Base-by-base conservation (phyloP, 2,888 invertebrate species). In the Agapetus fuscipes region DNA sequence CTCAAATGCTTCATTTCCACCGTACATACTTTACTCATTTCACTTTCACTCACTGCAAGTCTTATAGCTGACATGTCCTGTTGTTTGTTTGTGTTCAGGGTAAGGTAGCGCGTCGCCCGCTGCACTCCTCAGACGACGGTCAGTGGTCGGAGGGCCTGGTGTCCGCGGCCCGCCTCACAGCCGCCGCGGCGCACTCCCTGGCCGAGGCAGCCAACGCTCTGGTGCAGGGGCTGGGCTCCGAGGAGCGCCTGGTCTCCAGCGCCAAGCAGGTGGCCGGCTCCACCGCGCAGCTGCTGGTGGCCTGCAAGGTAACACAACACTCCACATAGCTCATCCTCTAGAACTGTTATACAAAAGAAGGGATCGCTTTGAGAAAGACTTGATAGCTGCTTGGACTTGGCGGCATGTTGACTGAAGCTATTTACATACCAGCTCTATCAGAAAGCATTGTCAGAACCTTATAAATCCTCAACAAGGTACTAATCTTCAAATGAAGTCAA, bases 131-230 rank as follows among this genome's bases (percentile, higher is more conserved):
- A 0, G 93, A 93, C 59, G 95, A 96, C 63, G 95, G 94, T 0
- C 95, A 96, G 59, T 96, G 96, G 96, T 95, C 95, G 0, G 94
- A 96, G 62, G 96, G 96, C 0, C 74, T 96, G 38, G 85, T 96
- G 49, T 93, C 93, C 0, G 96, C 96, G 0, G 97, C 97, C 0
- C 74, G 93, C 40, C 72, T 95, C 53, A 97, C 97, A 9, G 97
- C 97, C 0, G 96, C 96, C 0, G 96, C 97, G 0, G 96, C 96
- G 0, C 97, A 97, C 62, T 90, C 90, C 53, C 72, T 99, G 47
- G 97, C 97, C 38, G 97, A 98, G 61, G 91, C 96, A 0, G 98
- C 98, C 38, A 97, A 98, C 58, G 88, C 94, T 33, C 70, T 99
- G 52, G 96, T 98, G 2, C 82, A 93, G 64, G 89, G 93, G 5